These are phyloP conservation scores for Mareca strepera DNA, from an alignment of 2,797 vertebrate species.

Conservation along the genomic window DNA sequence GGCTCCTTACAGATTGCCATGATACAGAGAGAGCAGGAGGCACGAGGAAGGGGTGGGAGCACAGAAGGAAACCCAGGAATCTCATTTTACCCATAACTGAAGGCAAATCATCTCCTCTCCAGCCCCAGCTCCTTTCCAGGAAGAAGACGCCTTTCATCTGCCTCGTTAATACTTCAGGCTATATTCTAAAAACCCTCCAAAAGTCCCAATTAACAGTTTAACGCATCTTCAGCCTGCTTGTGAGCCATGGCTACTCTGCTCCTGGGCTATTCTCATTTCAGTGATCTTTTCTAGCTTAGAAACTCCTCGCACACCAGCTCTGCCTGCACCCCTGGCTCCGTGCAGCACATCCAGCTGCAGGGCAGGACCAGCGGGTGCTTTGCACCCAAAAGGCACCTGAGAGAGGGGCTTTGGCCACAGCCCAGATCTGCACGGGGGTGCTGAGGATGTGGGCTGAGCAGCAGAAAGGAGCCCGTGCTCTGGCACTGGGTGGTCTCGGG, in stretches of 20 bases:
- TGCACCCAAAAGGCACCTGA: not conserved
- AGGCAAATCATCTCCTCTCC: not conserved
- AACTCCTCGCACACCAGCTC: not conserved
- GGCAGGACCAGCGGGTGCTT: not conserved
- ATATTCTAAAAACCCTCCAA: not conserved
- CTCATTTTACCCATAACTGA: not conserved
- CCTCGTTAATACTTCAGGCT: not conserved
- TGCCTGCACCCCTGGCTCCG: fast-evolving
- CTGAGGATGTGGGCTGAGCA: not conserved
- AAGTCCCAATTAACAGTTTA: not conserved
- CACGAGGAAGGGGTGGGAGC: not conserved
- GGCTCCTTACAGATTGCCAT: not conserved
- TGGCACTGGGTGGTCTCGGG: not conserved
- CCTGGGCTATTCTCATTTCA: not conserved
- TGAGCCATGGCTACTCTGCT: not conserved
- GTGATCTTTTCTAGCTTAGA: not conserved
- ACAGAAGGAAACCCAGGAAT: not conserved
- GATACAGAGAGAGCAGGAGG: not conserved
- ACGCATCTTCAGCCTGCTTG: not conserved
- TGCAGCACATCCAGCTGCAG: not conserved
- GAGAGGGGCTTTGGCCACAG: not conserved
- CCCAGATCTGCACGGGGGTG: not conserved
- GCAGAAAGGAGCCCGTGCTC: not conserved
- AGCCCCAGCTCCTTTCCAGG: not conserved
- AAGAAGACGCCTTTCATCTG: not conserved